These are phyloP conservation scores for Ameiurus melas DNA, from an alignment of 2,113 vertebrate species.

Conservation along the genomic window DNA sequence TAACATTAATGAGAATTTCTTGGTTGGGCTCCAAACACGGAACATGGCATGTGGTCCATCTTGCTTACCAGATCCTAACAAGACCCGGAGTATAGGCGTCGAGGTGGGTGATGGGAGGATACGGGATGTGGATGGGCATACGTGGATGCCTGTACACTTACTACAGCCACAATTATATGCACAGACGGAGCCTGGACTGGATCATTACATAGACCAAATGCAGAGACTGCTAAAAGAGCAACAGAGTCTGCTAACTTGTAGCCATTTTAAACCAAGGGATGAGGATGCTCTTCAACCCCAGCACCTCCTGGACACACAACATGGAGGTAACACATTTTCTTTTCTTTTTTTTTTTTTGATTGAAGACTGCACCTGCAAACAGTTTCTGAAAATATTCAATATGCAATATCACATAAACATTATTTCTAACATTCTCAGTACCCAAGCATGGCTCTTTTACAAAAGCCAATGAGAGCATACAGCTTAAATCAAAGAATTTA, in stretches of 20 bases:
- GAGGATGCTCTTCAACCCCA: constrained; percentile 76
- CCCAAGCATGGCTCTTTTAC: constrained; percentile 38
- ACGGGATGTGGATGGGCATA: constrained; percentile 52
- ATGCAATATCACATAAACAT: background rate
- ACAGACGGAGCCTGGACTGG: constrained; percentile 76
- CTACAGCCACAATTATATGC: constrained; percentile 50
- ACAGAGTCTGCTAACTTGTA: constrained; percentile 83
- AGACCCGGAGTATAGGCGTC: constrained; percentile 83
- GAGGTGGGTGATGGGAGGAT: constrained; percentile 84
- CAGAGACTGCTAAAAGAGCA: constrained; percentile 87
- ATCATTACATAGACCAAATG: constrained; percentile 88
- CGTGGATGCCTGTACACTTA: constrained; percentile 35
- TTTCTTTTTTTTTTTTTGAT: background rate
- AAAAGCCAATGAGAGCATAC: constrained; percentile 54
- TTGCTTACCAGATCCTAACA: constrained; percentile 65
- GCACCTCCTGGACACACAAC: constrained; percentile 63
- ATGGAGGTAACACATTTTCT: constrained; percentile 57
- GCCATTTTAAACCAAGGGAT: constrained; percentile 74
- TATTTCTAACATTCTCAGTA: constrained; percentile 25
- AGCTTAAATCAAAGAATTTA: constrained; percentile 70
- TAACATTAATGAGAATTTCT: constrained; percentile 84
- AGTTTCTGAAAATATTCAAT: background rate
- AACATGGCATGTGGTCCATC: constrained; percentile 93
- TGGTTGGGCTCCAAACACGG: constrained; percentile 89
- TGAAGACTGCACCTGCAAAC: background rate